Percentiles rank a stretch among this genome's conserved stretches.
Conservation (phyloP, 2,888 invertebrate genomes). For the Oscheius sp. region DNA sequence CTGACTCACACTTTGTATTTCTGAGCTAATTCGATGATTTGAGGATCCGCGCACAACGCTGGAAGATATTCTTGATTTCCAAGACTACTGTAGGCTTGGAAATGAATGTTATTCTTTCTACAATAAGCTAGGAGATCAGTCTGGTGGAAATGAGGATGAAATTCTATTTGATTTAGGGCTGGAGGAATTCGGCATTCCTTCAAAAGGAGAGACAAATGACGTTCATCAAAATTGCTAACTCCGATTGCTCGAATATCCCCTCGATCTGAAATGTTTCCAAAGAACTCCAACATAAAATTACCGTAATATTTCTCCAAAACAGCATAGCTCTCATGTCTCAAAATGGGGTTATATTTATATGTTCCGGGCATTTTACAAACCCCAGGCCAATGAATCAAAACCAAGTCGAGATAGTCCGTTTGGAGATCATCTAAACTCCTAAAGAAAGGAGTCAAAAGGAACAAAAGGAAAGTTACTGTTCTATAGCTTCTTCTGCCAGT, state of each 20-base stretch:
- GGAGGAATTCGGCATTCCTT: constrained; percentile 75
- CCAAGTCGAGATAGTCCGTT: constrained; percentile 80
- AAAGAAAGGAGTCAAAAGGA: background rate
- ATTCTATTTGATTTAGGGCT: constrained; percentile 78
- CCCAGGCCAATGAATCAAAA: constrained; percentile 85
- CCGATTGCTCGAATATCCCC: constrained; percentile 78
- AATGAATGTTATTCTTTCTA: constrained; percentile 76
- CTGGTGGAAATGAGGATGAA: constrained; percentile 81
- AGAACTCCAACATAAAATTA: constrained; percentile 51
- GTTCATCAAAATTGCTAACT: constrained; percentile 82
- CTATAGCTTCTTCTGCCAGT: constrained; percentile 40
- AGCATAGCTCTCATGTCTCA: constrained; percentile 79
- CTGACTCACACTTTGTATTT: constrained; percentile 51
- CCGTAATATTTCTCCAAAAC: constrained; percentile 77
- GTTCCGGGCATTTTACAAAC: constrained; percentile 73
- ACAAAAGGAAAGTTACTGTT: constrained; percentile 25
- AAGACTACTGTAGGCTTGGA: constrained; percentile 80
- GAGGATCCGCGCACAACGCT: constrained; percentile 42
- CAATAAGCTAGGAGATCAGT: constrained; percentile 78
- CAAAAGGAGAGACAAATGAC: constrained; percentile 78
- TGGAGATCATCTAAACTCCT: constrained; percentile 77
- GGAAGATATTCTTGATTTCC: constrained; percentile 52
- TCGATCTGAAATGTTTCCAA: constrained; percentile 41
- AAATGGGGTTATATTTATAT: constrained; percentile 75
- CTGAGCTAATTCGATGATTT: constrained; percentile 45